These are phyloP conservation scores for Xestobium rufovillosum DNA, from an alignment of 2,888 invertebrate species.

Conservation along the genomic window DNA sequence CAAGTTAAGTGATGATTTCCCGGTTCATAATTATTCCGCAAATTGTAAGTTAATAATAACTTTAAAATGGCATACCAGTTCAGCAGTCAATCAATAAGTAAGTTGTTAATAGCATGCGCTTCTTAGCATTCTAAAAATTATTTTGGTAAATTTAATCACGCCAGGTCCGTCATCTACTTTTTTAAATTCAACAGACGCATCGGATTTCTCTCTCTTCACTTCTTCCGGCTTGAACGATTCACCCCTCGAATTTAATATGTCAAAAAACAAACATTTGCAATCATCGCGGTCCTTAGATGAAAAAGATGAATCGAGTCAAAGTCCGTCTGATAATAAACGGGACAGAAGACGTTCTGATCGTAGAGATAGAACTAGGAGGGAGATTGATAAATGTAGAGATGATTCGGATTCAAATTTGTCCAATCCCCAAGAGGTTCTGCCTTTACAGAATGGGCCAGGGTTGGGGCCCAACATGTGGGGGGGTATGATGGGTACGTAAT, in stretches of 20 bases:
- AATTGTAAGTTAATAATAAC: too few relatives aligned
- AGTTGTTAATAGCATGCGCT: conserved; percentile 12
- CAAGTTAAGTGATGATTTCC: too few relatives aligned
- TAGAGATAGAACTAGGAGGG: conserved; percentile 38
- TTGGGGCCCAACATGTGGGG: conserved; percentile 39
- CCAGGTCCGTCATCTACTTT: conserved; percentile 17
- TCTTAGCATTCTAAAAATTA: conserved; percentile 3
- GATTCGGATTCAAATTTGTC: conserved; percentile 44
- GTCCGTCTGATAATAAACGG: conserved; percentile 32
- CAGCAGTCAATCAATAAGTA: conserved; percentile 22
- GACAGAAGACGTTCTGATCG: conserved; percentile 26
- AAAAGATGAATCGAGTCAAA: conserved; percentile 42
- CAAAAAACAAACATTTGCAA: conserved; percentile 53
- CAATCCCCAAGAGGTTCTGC: conserved; percentile 34
- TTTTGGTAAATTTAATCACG: too few relatives aligned
- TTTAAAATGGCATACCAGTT: conserved; percentile 26
- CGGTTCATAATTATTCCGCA: too few relatives aligned
- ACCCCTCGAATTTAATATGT: conserved; percentile 56
- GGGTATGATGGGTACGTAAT: conserved; percentile 36
- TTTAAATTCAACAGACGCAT: conserved; percentile 19
- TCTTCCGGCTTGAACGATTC: conserved; percentile 47
- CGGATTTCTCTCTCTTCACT: conserved; percentile 22
- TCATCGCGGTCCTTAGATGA: conserved; percentile 41
- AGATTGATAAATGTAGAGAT: conserved; percentile 40
- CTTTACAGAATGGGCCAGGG: conserved; percentile 29